Base-by-base conservation (phyloP, 2,888 invertebrate genomes). In the Dryomyza anilis region DNA sequence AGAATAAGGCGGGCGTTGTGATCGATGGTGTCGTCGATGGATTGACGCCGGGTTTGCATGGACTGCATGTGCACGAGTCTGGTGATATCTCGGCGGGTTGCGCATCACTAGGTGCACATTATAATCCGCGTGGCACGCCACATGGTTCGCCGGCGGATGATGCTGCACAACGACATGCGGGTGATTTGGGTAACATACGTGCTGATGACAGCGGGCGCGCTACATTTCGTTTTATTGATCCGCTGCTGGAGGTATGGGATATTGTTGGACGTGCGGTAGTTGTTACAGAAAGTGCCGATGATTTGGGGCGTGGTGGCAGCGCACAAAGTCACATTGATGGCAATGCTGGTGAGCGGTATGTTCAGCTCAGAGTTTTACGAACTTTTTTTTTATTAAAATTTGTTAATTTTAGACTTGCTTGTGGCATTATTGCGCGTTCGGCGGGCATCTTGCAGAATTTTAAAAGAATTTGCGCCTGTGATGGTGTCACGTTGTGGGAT, bases 401-500 rank as follows among this genome's bases (percentile, higher is more conserved):
- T n/a, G n/a, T n/a, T n/a, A n/a, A n/a, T n/a, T n/a, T n/a, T n/a
- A 92, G 93, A 65, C 80, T 94, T 56, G 91, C 91, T 0, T 95
- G 94, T 81, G 96, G 95, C 0, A 89, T 96, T 10, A 94, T 96
- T 72, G 95, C 95, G 0, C 86, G 95, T 33, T 93, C 95, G 0
- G 92, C 96, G 0, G 94, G 95, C 0, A 84, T 96, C 8, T 91
- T 94, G 77, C 88, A 94, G 81, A 96, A 96, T 79, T 88, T 90
- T 1, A 96, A 96, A 78, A 88, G 90, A 12, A 90, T 96, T 61
- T 96, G 96, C 83, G 91, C 92, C 1, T 96, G 96, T 83, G 95
- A 95, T 85, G 96, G 96, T 0, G 87, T 93, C 0, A 89, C 92
- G 0, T 86, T 96, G 10, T 96, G 96, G 96, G 94, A 96, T 78